A percentile compares a stretch with the other conserved stretches of the same genome.
phyloP scores from a whole-genome alignment of 2,888 invertebrate species.

The Sylvicola cinctus region DNA sequence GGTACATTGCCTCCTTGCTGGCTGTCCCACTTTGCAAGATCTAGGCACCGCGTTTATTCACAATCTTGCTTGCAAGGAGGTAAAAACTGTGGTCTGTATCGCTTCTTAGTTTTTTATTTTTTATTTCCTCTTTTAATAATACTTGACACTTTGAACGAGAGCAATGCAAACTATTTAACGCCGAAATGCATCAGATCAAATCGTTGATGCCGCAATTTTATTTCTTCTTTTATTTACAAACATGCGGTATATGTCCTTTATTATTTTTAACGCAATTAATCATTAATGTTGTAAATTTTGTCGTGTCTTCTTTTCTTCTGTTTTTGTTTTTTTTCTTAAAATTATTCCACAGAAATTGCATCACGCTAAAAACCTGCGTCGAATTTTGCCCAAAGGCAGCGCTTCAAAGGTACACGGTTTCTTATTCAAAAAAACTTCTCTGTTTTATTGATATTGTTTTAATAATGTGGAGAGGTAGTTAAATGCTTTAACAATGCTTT shows the following conservation, averaged over 20 bases:
- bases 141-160: neutral
- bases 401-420: conserved; percentile 34
- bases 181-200: too few relatives aligned
- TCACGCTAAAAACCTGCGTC: conserved; percentile 38
- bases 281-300: neutral
- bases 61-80: conserved; percentile 88
- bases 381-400: conserved; percentile 39
- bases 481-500: too few relatives aligned
- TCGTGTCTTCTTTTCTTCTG: neutral
- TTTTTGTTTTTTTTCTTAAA: neutral
- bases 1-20: conserved; percentile 63
- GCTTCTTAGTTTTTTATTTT: conserved; percentile 10
- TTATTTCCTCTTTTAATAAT: neutral
- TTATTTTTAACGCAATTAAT: too few relatives aligned
- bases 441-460: too few relatives aligned
- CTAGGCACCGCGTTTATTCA: conserved; percentile 71
- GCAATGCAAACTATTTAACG: too few relatives aligned
- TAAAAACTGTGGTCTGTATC: conserved; percentile 91
- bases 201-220: too few relatives aligned
- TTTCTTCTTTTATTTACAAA: too few relatives aligned
- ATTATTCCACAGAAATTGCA: conserved; percentile 41
- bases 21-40: conserved; percentile 49
- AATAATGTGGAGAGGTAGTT: too few relatives aligned
- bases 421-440: too few relatives aligned
- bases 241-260: too few relatives aligned